Conservation (phyloP, 2,113 vertebrate species). For the Lophius piscatorius region DNA sequence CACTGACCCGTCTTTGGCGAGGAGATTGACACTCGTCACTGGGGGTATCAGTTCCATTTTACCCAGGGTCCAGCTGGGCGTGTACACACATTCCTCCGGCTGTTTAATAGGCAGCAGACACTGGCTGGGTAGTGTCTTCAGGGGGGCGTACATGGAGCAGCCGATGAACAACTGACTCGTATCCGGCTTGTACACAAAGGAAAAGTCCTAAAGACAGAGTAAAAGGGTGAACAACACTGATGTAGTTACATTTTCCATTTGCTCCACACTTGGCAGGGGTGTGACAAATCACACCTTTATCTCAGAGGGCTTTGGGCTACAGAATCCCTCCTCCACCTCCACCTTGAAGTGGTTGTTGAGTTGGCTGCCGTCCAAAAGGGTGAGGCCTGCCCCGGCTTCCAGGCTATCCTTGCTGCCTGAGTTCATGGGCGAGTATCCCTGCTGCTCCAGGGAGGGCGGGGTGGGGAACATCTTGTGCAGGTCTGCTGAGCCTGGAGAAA, state of each 20-base stretch:
- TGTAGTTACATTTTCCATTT: background rate
- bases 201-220: slow-evolving; percentile 88
- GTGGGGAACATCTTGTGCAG: slow-evolving; percentile 99
- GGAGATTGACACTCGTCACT: slow-evolving; percentile 87
- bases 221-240: background rate
- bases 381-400: slow-evolving; percentile 90
- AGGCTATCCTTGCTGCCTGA: slow-evolving; percentile 92
- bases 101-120: slow-evolving; percentile 91
- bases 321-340: slow-evolving; percentile 97
- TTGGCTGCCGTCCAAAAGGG: slow-evolving; percentile 87
- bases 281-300: slow-evolving; percentile 85
- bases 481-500: slow-evolving; percentile 89
- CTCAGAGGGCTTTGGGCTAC: slow-evolving; percentile 96
- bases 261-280: background rate
- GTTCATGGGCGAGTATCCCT: slow-evolving; percentile 98
- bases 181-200: slow-evolving; percentile 95
- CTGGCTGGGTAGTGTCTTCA: slow-evolving; percentile 95
- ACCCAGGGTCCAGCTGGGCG: slow-evolving; percentile 93
- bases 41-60: slow-evolving; percentile 93
- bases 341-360: slow-evolving; percentile 90
- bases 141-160: slow-evolving; percentile 94
- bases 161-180: slow-evolving; percentile 89
- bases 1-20: slow-evolving; percentile 90
- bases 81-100: slow-evolving; percentile 93
- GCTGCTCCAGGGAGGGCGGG: slow-evolving; percentile 96